Evolutionary conservation across 2,888 invertebrate genomes (phyloP), one percentile per base, ranked within the genome.

Genomic region (Osedax fenrisi): DNA sequence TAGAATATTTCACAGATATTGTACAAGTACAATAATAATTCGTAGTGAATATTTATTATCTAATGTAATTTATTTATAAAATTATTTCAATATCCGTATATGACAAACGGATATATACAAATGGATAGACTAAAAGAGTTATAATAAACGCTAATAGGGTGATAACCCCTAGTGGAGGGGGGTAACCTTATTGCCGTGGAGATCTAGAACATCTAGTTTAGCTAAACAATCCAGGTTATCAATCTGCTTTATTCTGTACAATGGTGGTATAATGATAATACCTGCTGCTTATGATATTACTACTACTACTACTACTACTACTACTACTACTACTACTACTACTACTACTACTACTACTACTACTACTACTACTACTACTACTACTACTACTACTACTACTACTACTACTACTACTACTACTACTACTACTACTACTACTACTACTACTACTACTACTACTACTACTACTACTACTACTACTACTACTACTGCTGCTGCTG

Each of bases 181-280:
- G 21, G 56, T 25, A 75, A 84, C 84, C 81, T 83, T 81, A 85
- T 95, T 95, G 27, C 94, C 94, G 84, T 94, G 94, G 78, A 95
- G 87, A 86, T 95, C 95, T 77, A 95, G 86, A 10, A 94, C 93
- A 85, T 94, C 92, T 77, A 95, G 85, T 80, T 92, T 91, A 27
- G 87, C 83, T 72, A 92, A 85, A 77, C 87, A 87, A 76, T 89
- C 88, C 75, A 92, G 85, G 75, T 83, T 83, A 84, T 92, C 91
- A 77, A 92, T 90, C 81, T 88, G 88, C 81, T 88, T 90, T 76
- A 92, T 89, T 84, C 91, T 90, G 85, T 70, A 87, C n/a, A n/a
- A n/a, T n/a, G n/a, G n/a, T n/a, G n/a, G n/a, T n/a, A n/a, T n/a
- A n/a, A n/a, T n/a, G n/a, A n/a, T n/a, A n/a, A n/a, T n/a, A n/a